Percentiles rank a stretch among this genome's conserved stretches.
Conservation (phyloP, 2,113 vertebrate species). For the Limanda limanda region DNA sequence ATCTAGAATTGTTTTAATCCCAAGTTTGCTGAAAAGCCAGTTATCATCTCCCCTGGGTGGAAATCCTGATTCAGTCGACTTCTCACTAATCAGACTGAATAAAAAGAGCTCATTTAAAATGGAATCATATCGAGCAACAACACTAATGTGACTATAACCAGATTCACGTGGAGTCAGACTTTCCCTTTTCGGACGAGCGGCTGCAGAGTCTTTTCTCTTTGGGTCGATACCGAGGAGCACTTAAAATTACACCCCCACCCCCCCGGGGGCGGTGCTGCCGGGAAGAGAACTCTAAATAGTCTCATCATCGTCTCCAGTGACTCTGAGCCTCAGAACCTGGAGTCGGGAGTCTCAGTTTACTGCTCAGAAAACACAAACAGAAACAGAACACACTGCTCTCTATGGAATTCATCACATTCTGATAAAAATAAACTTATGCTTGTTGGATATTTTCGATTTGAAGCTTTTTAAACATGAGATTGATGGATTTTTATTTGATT, state of each 20-base stretch:
- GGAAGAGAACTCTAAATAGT: slow-evolving; percentile 78
- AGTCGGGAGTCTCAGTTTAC: slow-evolving; percentile 19
- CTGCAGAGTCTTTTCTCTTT: slow-evolving; percentile 52
- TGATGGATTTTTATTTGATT: neutral
- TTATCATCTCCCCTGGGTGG: too few species aligned
- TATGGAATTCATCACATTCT: neutral
- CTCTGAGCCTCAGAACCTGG: slow-evolving; percentile 45
- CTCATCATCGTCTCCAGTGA: slow-evolving; percentile 47
- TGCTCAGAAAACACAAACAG: neutral
- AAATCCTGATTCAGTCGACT: neutral
- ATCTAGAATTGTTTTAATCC: too few species aligned
- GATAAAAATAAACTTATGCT: neutral
- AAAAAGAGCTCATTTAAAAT: neutral
- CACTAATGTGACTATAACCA: slow-evolving; percentile 17
- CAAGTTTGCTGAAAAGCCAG: neutral
- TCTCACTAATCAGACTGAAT: neutral
- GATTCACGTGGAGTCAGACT: slow-evolving; percentile 44
- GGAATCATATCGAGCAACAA: slow-evolving; percentile 18
- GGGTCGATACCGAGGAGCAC: slow-evolving; percentile 78
- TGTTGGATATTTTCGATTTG: neutral
- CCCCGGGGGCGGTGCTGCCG: slow-evolving; percentile 66
- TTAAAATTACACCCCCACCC: slow-evolving; percentile 58
- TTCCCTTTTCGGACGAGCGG: slow-evolving; percentile 34
- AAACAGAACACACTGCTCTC: neutral
- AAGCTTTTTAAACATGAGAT: neutral